Evolutionary conservation across 2,888 invertebrate species (phyloP).

Genomic region (Andrena haemorrhoa): DNA sequence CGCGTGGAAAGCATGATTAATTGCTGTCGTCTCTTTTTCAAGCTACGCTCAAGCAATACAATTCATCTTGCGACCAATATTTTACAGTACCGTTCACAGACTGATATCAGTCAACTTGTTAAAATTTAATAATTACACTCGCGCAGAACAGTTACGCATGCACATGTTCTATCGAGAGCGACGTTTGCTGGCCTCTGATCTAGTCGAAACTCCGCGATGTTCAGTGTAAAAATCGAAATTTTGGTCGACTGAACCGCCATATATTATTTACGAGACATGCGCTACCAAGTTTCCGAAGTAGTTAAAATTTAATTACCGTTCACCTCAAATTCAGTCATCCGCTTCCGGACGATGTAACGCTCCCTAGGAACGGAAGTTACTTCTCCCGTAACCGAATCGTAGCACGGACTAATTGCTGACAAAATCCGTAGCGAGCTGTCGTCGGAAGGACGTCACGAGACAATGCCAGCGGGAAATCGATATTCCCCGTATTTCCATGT

Average conservation of each 20-base stretch:
- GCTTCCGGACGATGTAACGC: constrained; percentile 24
- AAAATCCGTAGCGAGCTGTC: constrained; percentile 42
- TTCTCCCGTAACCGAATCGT: constrained; percentile 23
- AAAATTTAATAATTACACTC: no score
- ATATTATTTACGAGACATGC: constrained; percentile 4
- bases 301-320: constrained; percentile 34
- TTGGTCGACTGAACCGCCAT: neutral
- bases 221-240: neutral
- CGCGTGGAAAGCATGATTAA: constrained; percentile 35
- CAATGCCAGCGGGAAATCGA: constrained; percentile 39
- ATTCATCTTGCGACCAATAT: neutral
- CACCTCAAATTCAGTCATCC: neutral
- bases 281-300: constrained; percentile 1
- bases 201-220: neutral
- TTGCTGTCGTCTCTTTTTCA: neutral
- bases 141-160: no score
- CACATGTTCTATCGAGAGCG: no score
- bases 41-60: neutral
- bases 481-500: constrained; percentile 43
- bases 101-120: neutral
- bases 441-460: neutral
- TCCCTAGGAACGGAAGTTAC: constrained; percentile 32
- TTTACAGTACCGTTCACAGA: neutral
- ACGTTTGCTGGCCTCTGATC: neutral
- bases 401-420: constrained; percentile 43